Conservation (phyloP, 2,113 vertebrate species). For the Sphyrna mokarran region DNA sequence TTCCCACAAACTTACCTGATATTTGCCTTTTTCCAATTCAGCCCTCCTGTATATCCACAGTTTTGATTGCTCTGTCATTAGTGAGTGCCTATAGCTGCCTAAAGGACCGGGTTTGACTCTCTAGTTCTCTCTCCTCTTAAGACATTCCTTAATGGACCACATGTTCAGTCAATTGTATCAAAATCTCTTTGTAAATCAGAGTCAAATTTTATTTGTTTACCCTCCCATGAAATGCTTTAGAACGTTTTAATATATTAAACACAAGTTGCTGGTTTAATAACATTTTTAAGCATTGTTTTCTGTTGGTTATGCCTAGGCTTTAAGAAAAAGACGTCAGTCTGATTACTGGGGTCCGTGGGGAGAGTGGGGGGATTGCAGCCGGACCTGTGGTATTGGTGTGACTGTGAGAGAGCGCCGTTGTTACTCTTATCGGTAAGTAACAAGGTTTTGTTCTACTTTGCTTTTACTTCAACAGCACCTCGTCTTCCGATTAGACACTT, state of each 20-base stretch:
- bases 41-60: not conserved
- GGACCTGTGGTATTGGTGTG: constrained; percentile 80
- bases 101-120: not conserved
- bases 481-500: too few relatives aligned
- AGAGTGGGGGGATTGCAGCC: constrained; percentile 75
- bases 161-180: not conserved
- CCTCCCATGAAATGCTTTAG: not conserved
- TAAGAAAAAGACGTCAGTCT: constrained; percentile 45
- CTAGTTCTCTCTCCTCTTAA: not conserved
- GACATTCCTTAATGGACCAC: not conserved
- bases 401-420: constrained; percentile 69
- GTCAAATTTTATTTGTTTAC: not conserved
- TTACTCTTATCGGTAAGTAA: constrained; percentile 69
- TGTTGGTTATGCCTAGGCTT: constrained; percentile 44
- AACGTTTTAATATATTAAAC: not conserved
- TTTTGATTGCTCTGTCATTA: not conserved
- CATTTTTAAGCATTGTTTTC: not conserved
- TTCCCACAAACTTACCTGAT: not conserved
- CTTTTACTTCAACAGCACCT: too few relatives aligned
- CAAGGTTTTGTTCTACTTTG: not conserved
- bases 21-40: not conserved
- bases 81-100: not conserved
- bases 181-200: not conserved
- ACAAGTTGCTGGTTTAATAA: not conserved
- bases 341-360: constrained; percentile 81